Percentiles rank a stretch among this genome's conserved stretches.
phyloP scores from a whole-genome alignment of 1,140 invertebrate genomes.

The Schlechtendalia chinensis region DNA sequence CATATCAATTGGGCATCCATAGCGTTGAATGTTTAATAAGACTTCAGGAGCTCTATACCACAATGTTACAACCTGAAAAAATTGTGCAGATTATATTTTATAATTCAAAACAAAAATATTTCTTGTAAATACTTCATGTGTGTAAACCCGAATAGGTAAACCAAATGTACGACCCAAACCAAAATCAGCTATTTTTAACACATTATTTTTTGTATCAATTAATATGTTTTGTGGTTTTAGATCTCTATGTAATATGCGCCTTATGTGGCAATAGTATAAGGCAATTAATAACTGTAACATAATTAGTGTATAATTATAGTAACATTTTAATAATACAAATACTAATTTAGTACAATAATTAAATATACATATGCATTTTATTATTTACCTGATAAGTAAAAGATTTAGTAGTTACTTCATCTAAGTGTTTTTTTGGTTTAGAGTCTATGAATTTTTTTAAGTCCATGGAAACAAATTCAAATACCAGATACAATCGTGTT shows the following conservation, averaged over 20 bases:
- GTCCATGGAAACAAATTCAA: slow-evolving; percentile 98
- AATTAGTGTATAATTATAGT: no score
- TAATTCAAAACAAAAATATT: background rate
- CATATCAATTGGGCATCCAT: slow-evolving; percentile 92
- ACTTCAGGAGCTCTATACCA: slow-evolving; percentile 99
- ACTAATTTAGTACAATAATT: no score
- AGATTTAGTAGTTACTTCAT: slow-evolving; percentile 69
- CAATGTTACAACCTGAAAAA: slow-evolving; percentile 82
- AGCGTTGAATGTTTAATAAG: slow-evolving; percentile 80
- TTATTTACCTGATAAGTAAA: slow-evolving; percentile 63
- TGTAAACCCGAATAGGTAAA: slow-evolving; percentile 93
- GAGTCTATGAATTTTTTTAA: slow-evolving; percentile 96
- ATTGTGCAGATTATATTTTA: no score
- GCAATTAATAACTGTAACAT: slow-evolving; percentile 59
- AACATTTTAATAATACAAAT: no score
- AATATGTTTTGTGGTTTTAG: slow-evolving; percentile 98
- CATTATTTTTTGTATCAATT: slow-evolving; percentile 81
- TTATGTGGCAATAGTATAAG: slow-evolving; percentile 92
- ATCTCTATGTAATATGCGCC: slow-evolving; percentile 92
- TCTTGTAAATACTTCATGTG: slow-evolving; percentile 88
- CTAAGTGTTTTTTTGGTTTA: slow-evolving; percentile 68
- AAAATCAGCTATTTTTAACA: slow-evolving; percentile 98
- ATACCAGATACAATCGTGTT: slow-evolving; percentile 80
- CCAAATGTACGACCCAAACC: slow-evolving; percentile 94
- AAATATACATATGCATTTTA: background rate